These are phyloP conservation scores for Clostera curtula DNA, from an alignment of 2,888 invertebrate species.

Conservation along the genomic window DNA sequence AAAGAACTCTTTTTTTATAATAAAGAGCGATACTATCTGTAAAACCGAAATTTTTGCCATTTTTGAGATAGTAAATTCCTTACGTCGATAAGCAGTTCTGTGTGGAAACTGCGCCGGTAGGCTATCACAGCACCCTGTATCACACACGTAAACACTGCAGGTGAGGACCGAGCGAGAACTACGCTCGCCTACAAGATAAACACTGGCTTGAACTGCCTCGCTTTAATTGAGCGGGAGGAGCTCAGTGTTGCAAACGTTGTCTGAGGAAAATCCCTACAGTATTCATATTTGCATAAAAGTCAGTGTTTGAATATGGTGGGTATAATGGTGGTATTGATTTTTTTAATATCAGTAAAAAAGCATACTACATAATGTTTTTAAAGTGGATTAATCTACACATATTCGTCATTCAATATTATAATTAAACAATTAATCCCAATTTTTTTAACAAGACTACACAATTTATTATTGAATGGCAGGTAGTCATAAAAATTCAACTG, in stretches of 20 bases:
- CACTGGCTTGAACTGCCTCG: slow-evolving; percentile 17
- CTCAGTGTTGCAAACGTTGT: slow-evolving; percentile 33
- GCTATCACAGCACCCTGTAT: slow-evolving; percentile 49
- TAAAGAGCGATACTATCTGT: neutral
- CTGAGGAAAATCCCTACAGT: slow-evolving; percentile 17
- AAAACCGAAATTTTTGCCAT: neutral
- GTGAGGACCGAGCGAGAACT: slow-evolving; percentile 17
- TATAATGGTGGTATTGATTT: too few species aligned
- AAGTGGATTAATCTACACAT: too few species aligned
- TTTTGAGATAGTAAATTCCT: slow-evolving; percentile 12
- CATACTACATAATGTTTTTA: too few species aligned
- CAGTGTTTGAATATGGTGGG: too few species aligned
- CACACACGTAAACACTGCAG: slow-evolving; percentile 42
- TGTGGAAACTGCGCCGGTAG: slow-evolving; percentile 25
- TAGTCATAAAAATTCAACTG: too few species aligned
- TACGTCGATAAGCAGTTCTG: slow-evolving; percentile 29
- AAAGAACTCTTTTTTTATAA: too few species aligned
- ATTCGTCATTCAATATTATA: too few species aligned
- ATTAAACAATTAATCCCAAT: too few species aligned
- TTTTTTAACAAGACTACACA: too few species aligned
- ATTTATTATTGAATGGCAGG: too few species aligned
- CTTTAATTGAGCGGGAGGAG: slow-evolving; percentile 20
- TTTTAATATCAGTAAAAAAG: too few species aligned
- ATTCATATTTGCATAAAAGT: too few species aligned
- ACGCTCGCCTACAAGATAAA: slow-evolving; percentile 39